Conservation (phyloP, 2,888 invertebrate genomes). For the Asteroscopus sphinx region DNA sequence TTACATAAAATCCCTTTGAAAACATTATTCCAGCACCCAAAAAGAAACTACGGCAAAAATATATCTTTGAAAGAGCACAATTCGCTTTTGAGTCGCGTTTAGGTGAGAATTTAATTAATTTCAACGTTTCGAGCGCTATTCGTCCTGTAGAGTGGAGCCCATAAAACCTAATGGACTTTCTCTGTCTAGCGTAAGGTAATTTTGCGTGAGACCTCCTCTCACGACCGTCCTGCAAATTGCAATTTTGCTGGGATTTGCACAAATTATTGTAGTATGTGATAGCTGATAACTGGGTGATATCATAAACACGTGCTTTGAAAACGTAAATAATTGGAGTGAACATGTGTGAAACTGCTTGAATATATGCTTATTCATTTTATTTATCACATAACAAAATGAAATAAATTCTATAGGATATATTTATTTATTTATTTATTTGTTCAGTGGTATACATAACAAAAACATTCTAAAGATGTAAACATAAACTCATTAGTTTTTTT, state of each 20-base stretch:
- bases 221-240: constrained; percentile 73
- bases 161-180: constrained; percentile 89
- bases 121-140: constrained; percentile 80
- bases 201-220: constrained; percentile 73
- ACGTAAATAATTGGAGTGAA: background rate
- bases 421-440: no score
- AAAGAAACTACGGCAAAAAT: constrained; percentile 21
- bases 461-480: no score
- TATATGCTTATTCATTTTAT: no score
- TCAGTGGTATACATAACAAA: no score
- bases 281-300: constrained; percentile 4
- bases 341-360: background rate
- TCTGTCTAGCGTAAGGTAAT: constrained; percentile 83
- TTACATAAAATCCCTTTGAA: constrained; percentile 14
- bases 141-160: constrained; percentile 80
- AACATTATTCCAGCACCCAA: constrained; percentile 14
- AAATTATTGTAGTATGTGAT: constrained; percentile 43
- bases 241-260: constrained; percentile 71
- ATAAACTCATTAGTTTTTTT: no score
- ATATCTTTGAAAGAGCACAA: constrained; percentile 45
- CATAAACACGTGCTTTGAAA: constrained; percentile 2
- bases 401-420: no score
- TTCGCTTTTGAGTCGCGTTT: constrained; percentile 71
- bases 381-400: no score
- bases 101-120: constrained; percentile 87